These are phyloP conservation scores for Heteromormyrus szaboi DNA, from an alignment of 2,797 vertebrate species.

Conservation along the genomic window DNA sequence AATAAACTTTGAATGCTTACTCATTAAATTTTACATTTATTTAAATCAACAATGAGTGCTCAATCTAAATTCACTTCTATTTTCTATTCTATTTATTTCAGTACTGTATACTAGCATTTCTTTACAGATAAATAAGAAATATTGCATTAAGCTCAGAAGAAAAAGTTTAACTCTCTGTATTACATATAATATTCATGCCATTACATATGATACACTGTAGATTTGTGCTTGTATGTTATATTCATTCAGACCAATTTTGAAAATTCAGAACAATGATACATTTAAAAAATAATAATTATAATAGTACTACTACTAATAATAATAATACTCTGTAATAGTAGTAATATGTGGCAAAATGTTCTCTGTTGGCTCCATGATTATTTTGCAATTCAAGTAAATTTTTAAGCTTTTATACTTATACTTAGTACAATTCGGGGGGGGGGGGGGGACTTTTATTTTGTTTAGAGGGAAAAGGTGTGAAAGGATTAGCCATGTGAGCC, in stretches of 20 bases:
- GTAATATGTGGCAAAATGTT: neutral
- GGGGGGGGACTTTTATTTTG: neutral
- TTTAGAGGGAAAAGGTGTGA: neutral
- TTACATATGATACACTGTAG: neutral
- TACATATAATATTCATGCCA: neutral
- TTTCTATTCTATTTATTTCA: neutral
- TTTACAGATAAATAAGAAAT: neutral
- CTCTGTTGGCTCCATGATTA: neutral
- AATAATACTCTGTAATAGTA: neutral
- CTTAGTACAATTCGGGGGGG: neutral
- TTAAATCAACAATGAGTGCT: neutral
- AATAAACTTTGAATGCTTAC: slow-evolving; percentile 8
- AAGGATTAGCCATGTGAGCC: neutral
- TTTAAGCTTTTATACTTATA: neutral
- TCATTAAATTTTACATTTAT: neutral
- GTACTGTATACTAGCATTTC: neutral
- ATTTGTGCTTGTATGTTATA: neutral
- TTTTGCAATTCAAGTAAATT: neutral
- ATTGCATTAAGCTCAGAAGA: neutral
- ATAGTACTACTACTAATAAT: neutral
- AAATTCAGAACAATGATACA: neutral
- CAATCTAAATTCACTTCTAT: slow-evolving; percentile 4
- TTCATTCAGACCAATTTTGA: neutral
- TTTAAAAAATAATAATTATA: neutral
- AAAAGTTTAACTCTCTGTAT: neutral